Base-by-base conservation (phyloP, 37 sponge, comb jelly and placozoan species). In the Axinella damicornis region DNA sequence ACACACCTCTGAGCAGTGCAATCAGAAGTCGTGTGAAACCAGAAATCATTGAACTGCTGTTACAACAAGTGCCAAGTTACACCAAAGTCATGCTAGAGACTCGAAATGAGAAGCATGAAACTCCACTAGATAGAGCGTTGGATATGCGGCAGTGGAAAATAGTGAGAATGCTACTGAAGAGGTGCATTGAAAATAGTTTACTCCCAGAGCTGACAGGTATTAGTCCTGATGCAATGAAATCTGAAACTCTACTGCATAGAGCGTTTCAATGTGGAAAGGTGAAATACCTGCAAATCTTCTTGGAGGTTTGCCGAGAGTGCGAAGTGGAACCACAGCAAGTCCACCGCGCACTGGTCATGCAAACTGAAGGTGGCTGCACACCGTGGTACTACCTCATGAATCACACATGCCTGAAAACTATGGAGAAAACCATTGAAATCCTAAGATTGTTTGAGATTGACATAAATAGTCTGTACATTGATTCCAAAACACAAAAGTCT, bases 1-100 rank as follows among this genome's bases (percentile, higher is more conserved):
- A 64, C n/a, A 64, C 25, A 24, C 65, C 65, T 13, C 65, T 64
- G 11, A 21, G n/a, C 24, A 64, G 65, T 64, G 65, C 65, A n/a
- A 64, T 64, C 12, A 15, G 25, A 21, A 64, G 65, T 21, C 11
- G 25, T 24, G 65, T 27, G n/a, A 64, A 15, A 12, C 24, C 65
- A 21, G 25, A 64, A 11, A 15, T 21, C 25, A n/a, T 64, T 27
- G n/a, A 64, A 27, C 25, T 64, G 25, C 24, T 64, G 25, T 24
- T 64, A 12, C n/a, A n/a, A n/a, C n/a, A n/a, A n/a, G n/a, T n/a
- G n/a, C n/a, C n/a, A n/a, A n/a, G n/a, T n/a, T n/a, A n/a, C n/a
- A n/a, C n/a, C 11, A 21, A 27, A 24, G 25, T 13, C n/a, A 15
- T 64, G 25, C 65, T 64, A 13, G 20, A 12, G n/a, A 22, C 20